phyloP scores from a whole-genome alignment of 2,797 vertebrate genomes.

The Sphenopsis melanotis region DNA sequence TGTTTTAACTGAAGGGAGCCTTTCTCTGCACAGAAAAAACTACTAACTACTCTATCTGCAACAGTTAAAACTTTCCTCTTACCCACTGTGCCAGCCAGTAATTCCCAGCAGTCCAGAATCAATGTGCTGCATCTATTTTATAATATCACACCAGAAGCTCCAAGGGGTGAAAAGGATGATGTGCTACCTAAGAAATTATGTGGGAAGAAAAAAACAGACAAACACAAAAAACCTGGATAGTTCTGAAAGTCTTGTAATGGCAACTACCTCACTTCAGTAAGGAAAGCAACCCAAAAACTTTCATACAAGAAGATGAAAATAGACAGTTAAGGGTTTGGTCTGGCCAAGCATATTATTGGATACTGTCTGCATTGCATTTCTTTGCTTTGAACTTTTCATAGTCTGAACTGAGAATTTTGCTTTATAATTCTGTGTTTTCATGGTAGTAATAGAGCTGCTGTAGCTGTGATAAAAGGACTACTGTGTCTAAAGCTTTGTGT shows the following conservation, averaged over 20 bases:
- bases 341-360: not conserved
- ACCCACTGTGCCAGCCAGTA: not conserved
- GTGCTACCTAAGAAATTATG: not conserved
- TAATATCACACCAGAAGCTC: not conserved
- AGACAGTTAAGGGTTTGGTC: not conserved
- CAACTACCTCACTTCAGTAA: not conserved
- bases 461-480: not conserved
- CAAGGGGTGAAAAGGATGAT: not conserved
- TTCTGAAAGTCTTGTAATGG: not conserved
- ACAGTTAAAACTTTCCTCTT: not conserved
- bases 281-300: not conserved
- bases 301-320: not conserved
- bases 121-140: not conserved
- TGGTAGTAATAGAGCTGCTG: not conserved
- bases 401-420: not conserved
- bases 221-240: not conserved
- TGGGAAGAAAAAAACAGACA: not conserved
- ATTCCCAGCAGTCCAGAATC: slow-evolving; percentile 13
- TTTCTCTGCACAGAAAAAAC: not conserved
- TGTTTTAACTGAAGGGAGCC: not conserved
- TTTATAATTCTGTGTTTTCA: not conserved
- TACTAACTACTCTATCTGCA: not conserved
- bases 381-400: not conserved
- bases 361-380: not conserved
- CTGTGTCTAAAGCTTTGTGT: not conserved